Percentiles rank a stretch among this genome's conserved stretches.
Conservation (phyloP, 2,797 vertebrate species). For the Merluccius polli region DNA sequence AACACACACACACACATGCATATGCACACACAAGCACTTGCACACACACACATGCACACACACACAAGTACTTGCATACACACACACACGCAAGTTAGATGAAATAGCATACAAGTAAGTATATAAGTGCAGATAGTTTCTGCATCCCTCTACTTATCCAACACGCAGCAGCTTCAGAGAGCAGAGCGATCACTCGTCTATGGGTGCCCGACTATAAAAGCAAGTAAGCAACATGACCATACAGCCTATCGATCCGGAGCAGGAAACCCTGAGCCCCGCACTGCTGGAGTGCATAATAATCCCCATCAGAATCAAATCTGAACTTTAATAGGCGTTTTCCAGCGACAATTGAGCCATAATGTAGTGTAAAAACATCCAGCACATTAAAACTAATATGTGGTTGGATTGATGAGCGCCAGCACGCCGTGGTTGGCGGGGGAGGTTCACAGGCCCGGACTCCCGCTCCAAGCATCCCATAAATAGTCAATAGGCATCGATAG, state of each 20-base stretch:
- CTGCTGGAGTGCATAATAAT: constrained; percentile 25
- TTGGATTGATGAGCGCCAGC: constrained; percentile 47
- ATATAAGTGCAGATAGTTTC: neutral
- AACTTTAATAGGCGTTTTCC: constrained; percentile 44
- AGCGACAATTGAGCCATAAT: constrained; percentile 34
- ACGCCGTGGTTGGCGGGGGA: constrained; percentile 45
- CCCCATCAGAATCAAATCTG: constrained; percentile 13
- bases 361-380: constrained; percentile 28
- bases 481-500: constrained; percentile 62
- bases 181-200: neutral
- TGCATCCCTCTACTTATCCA: neutral
- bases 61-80: neutral
- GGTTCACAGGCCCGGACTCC: constrained; percentile 48
- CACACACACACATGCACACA: constrained; percentile 5
- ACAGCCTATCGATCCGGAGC: constrained; percentile 43
- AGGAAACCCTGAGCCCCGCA: constrained; percentile 9
- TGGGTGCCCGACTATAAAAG: neutral
- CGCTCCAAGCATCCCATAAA: constrained; percentile 58
- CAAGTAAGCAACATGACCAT: neutral
- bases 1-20: neutral
- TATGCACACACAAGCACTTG: constrained; percentile 4
- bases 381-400: constrained; percentile 46
- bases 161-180: constrained; percentile 17
- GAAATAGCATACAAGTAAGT: neutral
- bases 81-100: neutral